phyloP scores from a whole-genome alignment of 2,113 vertebrate genomes.

The Eudyptes chrysolophus region DNA sequence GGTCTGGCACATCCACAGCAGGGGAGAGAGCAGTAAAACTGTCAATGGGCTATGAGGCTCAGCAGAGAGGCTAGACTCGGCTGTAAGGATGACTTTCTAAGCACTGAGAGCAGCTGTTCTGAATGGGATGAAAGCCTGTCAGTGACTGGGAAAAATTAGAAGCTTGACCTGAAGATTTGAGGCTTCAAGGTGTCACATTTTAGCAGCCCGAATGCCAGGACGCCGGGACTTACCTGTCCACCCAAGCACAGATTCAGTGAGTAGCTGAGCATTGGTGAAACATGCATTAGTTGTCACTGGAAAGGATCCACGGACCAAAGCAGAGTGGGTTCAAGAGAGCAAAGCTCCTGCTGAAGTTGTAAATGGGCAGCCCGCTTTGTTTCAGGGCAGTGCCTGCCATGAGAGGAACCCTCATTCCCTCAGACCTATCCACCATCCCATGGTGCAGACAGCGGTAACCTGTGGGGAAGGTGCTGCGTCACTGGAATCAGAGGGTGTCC shows the following conservation, averaged over 20 bases:
- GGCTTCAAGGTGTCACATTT: background rate
- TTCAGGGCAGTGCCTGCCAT: background rate
- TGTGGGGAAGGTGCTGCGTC: fast-evolving
- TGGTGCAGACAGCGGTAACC: background rate
- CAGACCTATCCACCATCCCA: background rate
- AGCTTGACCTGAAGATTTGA: background rate
- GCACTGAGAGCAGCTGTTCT: background rate
- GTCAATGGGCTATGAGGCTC: background rate
- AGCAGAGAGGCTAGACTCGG: background rate
- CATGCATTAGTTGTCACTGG: background rate
- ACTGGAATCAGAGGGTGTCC: background rate
- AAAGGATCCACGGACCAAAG: background rate
- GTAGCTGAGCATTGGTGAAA: background rate
- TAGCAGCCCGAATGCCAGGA: background rate
- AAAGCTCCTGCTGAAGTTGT: background rate
- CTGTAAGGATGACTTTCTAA: background rate
- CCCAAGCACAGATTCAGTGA: background rate
- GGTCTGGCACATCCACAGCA: background rate
- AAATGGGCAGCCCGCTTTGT: background rate
- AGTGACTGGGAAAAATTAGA: background rate
- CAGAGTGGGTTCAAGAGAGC: background rate
- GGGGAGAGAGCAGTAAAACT: background rate
- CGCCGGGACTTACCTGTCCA: fast-evolving
- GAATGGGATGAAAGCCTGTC: background rate
- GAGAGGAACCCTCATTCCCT: background rate